Evolutionary conservation across 2,888 invertebrate species (phyloP).

Genomic region (Sminthurinus aureus): DNA sequence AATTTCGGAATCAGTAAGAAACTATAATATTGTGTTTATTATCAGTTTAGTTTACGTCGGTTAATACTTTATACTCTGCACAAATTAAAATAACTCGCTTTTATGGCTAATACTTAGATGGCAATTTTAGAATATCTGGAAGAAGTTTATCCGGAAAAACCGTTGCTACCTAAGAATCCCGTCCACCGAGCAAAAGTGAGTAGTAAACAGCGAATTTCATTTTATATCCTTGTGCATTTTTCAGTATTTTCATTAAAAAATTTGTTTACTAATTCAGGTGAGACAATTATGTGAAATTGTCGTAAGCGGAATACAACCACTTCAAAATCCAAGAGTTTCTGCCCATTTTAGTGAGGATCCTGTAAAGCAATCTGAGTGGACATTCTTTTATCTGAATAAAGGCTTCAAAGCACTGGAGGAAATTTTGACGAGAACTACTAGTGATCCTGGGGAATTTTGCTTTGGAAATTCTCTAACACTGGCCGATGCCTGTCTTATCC

Average conservation of each 20-base stretch:
- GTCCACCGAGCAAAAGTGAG: constrained; percentile 84
- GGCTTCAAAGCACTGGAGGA: constrained; percentile 53
- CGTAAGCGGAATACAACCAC: constrained; percentile 92
- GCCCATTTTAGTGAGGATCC: constrained; percentile 44
- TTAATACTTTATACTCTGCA: not conserved
- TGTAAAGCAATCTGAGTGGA: constrained; percentile 50
- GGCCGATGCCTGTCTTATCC: too few species aligned
- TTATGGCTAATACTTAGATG: constrained; percentile 65
- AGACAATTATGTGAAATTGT: constrained; percentile 92
- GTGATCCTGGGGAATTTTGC: too few species aligned
- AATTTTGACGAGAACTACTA: too few species aligned
- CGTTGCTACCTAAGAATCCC: constrained; percentile 88
- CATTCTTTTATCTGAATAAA: constrained; percentile 51
- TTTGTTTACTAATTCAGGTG: constrained; percentile 62
- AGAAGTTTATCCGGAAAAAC: constrained; percentile 85
- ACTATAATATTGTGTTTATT: not conserved
- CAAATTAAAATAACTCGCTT: not conserved
- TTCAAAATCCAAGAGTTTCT: constrained; percentile 74
- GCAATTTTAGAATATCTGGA: constrained; percentile 96
- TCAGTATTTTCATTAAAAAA: not conserved
- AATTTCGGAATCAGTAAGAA: constrained; percentile 70
- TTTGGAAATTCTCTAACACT: too few species aligned
- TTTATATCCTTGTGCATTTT: not conserved
- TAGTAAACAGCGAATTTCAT: constrained; percentile 5
- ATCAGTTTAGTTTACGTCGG: not conserved